A percentile compares a stretch with the other conserved stretches of the same genome.
Evolutionary conservation across 1,140 invertebrate genomes (phyloP).

Genomic region (Pseudachorutes palmiensis): DNA sequence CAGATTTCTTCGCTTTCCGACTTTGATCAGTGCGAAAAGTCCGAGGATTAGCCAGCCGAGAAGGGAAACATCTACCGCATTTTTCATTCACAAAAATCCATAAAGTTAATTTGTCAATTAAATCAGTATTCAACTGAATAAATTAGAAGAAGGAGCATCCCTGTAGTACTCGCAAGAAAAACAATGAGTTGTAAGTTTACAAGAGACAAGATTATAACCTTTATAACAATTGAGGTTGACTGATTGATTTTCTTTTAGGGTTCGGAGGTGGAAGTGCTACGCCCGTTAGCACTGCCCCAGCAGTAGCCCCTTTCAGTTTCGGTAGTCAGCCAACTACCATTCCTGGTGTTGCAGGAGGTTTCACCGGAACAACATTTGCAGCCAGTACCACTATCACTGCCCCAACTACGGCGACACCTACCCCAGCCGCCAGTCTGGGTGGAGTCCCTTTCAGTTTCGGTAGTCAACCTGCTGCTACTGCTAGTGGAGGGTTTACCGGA

Average conservation of each 20-base stretch:
- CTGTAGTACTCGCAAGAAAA: no score
- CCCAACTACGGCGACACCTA: not conserved
- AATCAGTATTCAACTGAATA: no score
- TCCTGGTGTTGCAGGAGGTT: not conserved
- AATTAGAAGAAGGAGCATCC: no score
- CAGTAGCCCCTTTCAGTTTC: not conserved
- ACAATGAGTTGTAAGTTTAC: not conserved
- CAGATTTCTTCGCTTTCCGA: no score
- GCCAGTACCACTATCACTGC: no score
- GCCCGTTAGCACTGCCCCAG: not conserved
- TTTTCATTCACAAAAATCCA: no score
- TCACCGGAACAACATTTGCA: not conserved
- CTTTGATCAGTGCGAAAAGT: no score
- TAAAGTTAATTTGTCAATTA: no score
- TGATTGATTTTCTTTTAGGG: no score
- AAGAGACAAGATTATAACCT: not conserved
- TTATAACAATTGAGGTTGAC: no score
- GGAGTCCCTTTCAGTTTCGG: slow-evolving; percentile 1
- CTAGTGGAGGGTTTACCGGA: not conserved
- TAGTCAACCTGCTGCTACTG: not conserved
- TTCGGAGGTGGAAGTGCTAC: not conserved
- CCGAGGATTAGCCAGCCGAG: no score
- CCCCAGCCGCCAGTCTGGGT: not conserved
- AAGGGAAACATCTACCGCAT: no score
- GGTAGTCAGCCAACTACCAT: not conserved